These are phyloP conservation scores for Lepus europaeus DNA, from an alignment of 2,113 vertebrate genomes.

Conservation along the genomic window DNA sequence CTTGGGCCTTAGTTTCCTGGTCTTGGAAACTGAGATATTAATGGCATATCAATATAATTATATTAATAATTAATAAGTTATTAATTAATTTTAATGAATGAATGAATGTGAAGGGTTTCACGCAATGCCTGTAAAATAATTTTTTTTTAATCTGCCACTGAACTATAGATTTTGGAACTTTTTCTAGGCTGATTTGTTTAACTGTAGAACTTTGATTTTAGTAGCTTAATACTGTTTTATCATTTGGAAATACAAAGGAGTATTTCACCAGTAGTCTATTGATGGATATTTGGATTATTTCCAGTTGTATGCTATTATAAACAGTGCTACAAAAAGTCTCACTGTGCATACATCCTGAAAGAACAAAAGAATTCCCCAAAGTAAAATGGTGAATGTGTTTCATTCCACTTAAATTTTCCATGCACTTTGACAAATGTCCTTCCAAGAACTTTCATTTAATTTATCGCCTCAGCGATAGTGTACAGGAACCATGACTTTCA, in stretches of 20 bases:
- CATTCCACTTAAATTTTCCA: constrained; percentile 28
- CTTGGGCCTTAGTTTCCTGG: neutral
- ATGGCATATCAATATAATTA: neutral
- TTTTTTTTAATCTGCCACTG: neutral
- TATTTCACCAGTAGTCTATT: neutral
- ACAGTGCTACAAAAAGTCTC: neutral
- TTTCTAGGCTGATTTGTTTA: constrained; percentile 16
- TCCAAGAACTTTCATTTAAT: neutral
- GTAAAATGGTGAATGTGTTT: neutral
- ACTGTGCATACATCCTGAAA: neutral
- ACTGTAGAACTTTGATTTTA: neutral
- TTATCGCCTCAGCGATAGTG: neutral
- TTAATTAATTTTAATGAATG: neutral
- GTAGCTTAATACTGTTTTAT: neutral
- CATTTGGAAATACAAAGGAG: neutral
- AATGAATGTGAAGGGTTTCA: neutral
- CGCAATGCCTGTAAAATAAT: neutral
- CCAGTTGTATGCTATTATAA: neutral
- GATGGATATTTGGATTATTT: neutral
- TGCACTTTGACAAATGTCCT: neutral
- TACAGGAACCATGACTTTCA: neutral
- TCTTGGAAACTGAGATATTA: neutral
- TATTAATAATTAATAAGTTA: neutral
- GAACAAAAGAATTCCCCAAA: constrained; percentile 3
- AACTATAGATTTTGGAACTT: neutral